These are phyloP conservation scores for Hypsibius dujardini DNA, from an alignment of 1,140 invertebrate genomes.

Conservation along the genomic window DNA sequence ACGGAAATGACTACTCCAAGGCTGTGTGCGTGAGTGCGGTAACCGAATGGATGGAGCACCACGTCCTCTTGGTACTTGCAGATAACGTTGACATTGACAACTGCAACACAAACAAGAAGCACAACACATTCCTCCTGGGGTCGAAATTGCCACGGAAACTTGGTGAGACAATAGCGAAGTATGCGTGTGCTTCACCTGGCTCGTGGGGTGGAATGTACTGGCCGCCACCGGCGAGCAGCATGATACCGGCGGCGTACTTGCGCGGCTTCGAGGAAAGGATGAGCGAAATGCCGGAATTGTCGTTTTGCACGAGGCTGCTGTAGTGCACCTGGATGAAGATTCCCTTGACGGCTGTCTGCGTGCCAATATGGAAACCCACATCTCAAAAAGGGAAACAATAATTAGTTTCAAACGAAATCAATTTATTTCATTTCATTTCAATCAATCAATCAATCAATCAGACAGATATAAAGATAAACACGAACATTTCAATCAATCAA, in stretches of 20 bases:
- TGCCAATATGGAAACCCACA: neutral
- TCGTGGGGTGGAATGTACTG: neutral
- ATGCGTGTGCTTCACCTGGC: neutral
- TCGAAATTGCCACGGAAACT: too few species aligned
- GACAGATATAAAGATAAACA: too few species aligned
- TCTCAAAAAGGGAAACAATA: neutral
- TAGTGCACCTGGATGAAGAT: slow-evolving; percentile 6
- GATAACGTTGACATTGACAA: too few species aligned
- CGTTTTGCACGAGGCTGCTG: neutral
- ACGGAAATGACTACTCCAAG: too few species aligned
- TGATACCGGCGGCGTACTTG: neutral
- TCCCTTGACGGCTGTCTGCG: neutral
- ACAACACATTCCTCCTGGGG: too few species aligned
- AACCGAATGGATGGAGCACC: too few species aligned
- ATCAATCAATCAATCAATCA: too few species aligned
- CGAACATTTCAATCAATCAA: too few species aligned
- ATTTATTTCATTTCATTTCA: neutral
- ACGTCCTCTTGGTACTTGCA: too few species aligned
- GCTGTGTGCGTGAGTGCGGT: too few species aligned
- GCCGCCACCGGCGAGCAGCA: neutral
- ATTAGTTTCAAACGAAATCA: neutral
- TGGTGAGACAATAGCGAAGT: too few species aligned
- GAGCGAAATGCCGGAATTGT: neutral
- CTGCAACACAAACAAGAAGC: too few species aligned
- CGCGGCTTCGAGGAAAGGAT: neutral